A percentile compares a stretch with the other conserved stretches of the same genome.
Evolutionary conservation across 2,797 vertebrate genomes (phyloP).

Genomic region (Cryptoprocta ferox): DNA sequence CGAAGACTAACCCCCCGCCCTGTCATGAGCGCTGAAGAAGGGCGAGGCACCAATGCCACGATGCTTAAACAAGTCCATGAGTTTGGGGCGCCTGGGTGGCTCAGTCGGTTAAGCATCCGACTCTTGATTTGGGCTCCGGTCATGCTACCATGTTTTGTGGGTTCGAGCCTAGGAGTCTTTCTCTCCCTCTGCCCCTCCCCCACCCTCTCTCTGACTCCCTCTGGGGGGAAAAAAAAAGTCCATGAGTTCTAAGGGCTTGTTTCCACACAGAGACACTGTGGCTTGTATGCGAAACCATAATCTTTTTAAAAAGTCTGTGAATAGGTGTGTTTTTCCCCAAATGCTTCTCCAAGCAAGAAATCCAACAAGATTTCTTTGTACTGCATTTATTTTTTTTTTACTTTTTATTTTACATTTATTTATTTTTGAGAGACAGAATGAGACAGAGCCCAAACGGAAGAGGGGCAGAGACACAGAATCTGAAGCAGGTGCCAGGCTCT

Average conservation of each 20-base stretch:
- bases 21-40: constrained; percentile 94
- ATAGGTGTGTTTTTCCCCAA: constrained; percentile 94
- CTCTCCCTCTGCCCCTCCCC: too few relatives aligned
- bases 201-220: too few relatives aligned
- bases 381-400: constrained; percentile 83
- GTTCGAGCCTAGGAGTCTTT: too few relatives aligned
- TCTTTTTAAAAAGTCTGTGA: constrained; percentile 90
- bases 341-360: constrained; percentile 90
- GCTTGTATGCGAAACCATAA: constrained; percentile 94
- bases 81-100: background rate
- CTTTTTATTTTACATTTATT: too few relatives aligned
- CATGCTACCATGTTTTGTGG: too few relatives aligned
- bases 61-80: constrained; percentile 95
- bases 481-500: too few relatives aligned
- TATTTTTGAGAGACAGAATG: too few relatives aligned
- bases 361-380: constrained; percentile 91
- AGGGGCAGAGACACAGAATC: too few relatives aligned
- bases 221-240: constrained; percentile 90
- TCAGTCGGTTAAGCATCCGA: too few relatives aligned
- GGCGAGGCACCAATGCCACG: constrained; percentile 88
- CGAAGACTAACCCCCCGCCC: constrained; percentile 92
- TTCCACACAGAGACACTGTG: constrained; percentile 97
- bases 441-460: too few relatives aligned
- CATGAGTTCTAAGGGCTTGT: constrained; percentile 99
- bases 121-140: too few relatives aligned